phyloP scores from a whole-genome alignment of 2,113 vertebrate species.

The Pygoscelis adeliae region DNA sequence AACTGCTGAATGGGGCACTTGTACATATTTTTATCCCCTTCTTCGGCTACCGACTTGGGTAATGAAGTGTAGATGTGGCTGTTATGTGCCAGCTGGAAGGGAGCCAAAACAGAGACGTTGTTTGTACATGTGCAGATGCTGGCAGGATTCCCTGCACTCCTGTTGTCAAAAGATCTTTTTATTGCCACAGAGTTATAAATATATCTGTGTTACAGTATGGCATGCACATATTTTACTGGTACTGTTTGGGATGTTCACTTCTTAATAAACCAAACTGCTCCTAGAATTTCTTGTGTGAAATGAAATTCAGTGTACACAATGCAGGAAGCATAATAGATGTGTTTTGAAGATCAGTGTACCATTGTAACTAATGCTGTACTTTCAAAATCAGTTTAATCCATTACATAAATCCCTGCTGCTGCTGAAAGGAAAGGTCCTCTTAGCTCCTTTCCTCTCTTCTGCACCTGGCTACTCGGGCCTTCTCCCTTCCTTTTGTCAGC shows the following conservation, averaged over 20 bases:
- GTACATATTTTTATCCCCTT: slow-evolving; percentile 51
- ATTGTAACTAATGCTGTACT: background rate
- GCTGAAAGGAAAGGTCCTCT: background rate
- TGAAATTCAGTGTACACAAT: background rate
- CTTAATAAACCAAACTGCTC: background rate
- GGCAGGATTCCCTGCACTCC: slow-evolving; percentile 64
- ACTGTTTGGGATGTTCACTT: background rate
- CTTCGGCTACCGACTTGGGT: slow-evolving; percentile 39
- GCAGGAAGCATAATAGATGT: background rate
- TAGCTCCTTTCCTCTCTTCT: background rate
- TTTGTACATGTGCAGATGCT: slow-evolving; percentile 74
- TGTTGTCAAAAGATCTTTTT: slow-evolving; percentile 74
- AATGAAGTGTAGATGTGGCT: slow-evolving; percentile 68
- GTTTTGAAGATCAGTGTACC: background rate
- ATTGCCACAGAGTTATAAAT: slow-evolving; percentile 62
- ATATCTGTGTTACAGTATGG: slow-evolving; percentile 36
- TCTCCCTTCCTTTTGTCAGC: background rate
- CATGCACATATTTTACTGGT: background rate
- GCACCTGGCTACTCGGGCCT: background rate
- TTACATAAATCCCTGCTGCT: background rate
- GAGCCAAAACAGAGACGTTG: slow-evolving; percentile 64
- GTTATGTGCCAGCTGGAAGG: slow-evolving; percentile 63
- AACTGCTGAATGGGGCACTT: slow-evolving; percentile 55
- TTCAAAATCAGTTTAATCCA: background rate
- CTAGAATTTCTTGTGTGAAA: background rate